phyloP scores from a whole-genome alignment of 2,113 vertebrate species.

The Gavia stellata region DNA sequence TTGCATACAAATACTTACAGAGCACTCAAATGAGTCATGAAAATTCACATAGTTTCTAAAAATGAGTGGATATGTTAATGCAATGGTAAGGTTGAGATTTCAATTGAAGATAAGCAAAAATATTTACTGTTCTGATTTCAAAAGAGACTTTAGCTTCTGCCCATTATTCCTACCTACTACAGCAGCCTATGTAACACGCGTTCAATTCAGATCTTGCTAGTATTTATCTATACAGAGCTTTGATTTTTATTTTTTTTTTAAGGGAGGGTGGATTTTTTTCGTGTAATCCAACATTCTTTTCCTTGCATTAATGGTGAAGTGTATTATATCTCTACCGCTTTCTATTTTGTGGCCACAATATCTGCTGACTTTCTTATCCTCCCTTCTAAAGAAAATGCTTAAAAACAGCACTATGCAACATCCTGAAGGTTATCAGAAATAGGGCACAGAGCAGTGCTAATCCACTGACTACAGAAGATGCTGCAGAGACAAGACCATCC shows the following conservation, averaged over 20 bases:
- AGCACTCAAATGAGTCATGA: conserved; percentile 48
- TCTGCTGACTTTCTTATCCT: neutral
- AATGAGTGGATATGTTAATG: conserved; percentile 31
- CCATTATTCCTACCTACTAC: neutral
- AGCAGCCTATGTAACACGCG: neutral
- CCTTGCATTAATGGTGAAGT: neutral
- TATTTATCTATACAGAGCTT: neutral
- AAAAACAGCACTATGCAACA: neutral
- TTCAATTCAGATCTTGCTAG: neutral
- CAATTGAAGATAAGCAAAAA: conserved; percentile 30
- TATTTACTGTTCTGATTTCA: conserved; percentile 37
- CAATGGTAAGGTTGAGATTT: conserved; percentile 22
- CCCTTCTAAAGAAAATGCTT: neutral
- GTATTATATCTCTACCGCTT: neutral
- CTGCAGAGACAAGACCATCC: neutral
- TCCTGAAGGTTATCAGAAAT: neutral
- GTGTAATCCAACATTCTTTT: neutral
- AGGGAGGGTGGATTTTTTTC: neutral
- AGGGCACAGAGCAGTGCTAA: neutral
- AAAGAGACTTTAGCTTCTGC: neutral
- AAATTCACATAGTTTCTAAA: conserved; percentile 49
- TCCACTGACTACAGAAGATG: neutral
- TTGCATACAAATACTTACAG: conserved; percentile 54
- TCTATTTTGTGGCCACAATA: neutral
- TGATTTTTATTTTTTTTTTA: neutral